Base-by-base conservation (phyloP, 2,797 vertebrate genomes). In the Onychomys torridus region DNA sequence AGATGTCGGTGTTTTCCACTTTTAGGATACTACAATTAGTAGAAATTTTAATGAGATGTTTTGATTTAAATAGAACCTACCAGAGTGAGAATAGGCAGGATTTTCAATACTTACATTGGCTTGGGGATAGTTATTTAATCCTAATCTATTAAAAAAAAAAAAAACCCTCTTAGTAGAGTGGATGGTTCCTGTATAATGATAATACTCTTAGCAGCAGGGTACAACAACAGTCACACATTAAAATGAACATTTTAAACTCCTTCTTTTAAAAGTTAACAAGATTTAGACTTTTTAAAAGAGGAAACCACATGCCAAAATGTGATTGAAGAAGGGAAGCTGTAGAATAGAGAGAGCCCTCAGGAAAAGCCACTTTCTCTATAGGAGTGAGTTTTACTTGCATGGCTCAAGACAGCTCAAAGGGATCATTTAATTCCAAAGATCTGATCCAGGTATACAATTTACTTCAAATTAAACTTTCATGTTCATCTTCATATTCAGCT, bases 161-260 rank as follows among this genome's bases (percentile, higher is more conserved):
- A 29, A 37, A 55, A 37, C 1, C 7, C 19, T 77, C 76, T 40
- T 65, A 92, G 46, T 19, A 92, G 17, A 69, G 57, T 2, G 76
- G 49, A 79, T 34, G 13, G 65, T 12, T 4, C 19, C 13, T 82
- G 40, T 40, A 57, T 76, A 85, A 86, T 76, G 29, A 65, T 11
- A 77, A 17, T 8, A 83, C 57, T 96, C 52, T 49, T 86, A 34
- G 29, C 23, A 94, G 65, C 25, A 96, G 37, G n/a, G 7, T 34
- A 82, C 46, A 37, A 76, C 4, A 69, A 19, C 52, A 17, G 7
- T 29, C 92, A 82, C 89, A 59, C 59, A 37, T 90, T 87, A 77
- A 6, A 78, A 90, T 2, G 85, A 91, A 78, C 89, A 32, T 32
- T 40, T 85, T 92, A 91, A 40, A 91, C n/a, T 71, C 49, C 91